Evolutionary conservation across 1,140 invertebrate species (phyloP), one percentile per base, ranked within the genome.

Genomic region (Copidosoma floridanum): DNA sequence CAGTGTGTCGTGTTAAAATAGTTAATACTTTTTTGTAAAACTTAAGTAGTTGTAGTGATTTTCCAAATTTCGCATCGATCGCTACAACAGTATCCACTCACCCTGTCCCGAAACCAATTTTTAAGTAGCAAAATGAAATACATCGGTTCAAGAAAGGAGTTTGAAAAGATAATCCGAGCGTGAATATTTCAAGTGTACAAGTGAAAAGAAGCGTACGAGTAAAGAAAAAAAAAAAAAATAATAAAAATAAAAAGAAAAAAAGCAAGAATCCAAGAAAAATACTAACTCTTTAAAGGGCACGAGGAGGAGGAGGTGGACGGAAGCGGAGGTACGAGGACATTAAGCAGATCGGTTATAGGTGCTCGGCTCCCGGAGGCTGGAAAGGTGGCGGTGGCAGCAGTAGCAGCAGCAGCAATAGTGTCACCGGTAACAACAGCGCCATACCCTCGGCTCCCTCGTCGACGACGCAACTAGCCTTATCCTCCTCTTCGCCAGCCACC

Each of bases 321-420:
- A 60, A 29, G 51, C 16, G n/a, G 47, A 38, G 26, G 48, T 50
- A 60, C 61, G 57, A 56, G 67, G 67, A 73, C 70, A 68, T 73
- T 73, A 76, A 76, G 70, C 66, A 67, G 69, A 69, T 76, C 76
- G 74, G 72, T 79, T 80, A 68, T 77, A 80, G 78, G 78, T 80
- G 71, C 70, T 69, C 73, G 71, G 76, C 74, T 75, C 73, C 71
- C 73, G 76, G 76, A 70, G 78, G 78, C 76, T 79, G 77, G 77
- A 80, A 78, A 72, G 69, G 48, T 1, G 48, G 47, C 29, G 55
- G 55, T 27, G 50, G 48, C 41, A 14, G 67, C 67, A 18, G 21
- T 23, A 20, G n/a, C 46, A 14, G 20, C 24, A 10, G 32, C 14
- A 29, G 18, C 32, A 26, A 16, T n/a, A 4, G 7, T 41, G 4